Evolutionary conservation across 1,140 invertebrate species (phyloP).

Genomic region (Temnothorax nylanderi): DNA sequence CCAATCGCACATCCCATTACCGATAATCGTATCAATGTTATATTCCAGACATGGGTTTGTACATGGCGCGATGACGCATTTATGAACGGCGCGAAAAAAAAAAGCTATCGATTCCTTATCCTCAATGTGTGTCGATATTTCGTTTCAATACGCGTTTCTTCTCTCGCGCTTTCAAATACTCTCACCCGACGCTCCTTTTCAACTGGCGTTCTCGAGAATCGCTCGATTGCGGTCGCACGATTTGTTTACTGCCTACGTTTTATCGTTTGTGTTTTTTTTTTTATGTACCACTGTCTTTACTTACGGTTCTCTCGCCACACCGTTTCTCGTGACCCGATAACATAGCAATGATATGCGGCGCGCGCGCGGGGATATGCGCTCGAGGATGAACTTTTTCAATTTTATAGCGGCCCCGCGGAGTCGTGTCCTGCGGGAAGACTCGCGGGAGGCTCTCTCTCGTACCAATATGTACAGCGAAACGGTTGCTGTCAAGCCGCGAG

Average conservation of each 20-base stretch:
- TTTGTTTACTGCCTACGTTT: neutral
- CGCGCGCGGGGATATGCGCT: neutral
- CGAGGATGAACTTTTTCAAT: slow-evolving; percentile 53
- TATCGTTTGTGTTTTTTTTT: neutral
- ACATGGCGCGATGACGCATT: slow-evolving; percentile 8
- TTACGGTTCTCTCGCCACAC: neutral
- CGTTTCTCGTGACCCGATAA: slow-evolving; percentile 9
- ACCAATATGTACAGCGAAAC: slow-evolving; percentile 13
- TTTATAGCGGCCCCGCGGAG: slow-evolving; percentile 27
- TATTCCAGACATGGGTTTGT: slow-evolving; percentile 20
- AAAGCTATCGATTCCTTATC: neutral
- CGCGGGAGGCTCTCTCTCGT: neutral
- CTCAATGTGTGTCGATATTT: neutral
- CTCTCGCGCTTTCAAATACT: neutral
- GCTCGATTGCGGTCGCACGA: neutral
- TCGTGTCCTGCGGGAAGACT: slow-evolving; percentile 15
- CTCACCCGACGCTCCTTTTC: neutral
- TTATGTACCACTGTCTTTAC: neutral
- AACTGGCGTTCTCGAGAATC: too few species aligned
- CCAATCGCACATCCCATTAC: slow-evolving; percentile 22
- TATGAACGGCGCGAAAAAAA: slow-evolving; percentile 22
- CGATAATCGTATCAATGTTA: slow-evolving; percentile 50
- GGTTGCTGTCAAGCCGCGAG: neutral
- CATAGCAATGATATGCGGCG: neutral
- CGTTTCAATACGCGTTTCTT: neutral